Evolutionary conservation across 2,113 vertebrate species (phyloP), one percentile per base, ranked within the genome.

Genomic region (Ctenomys sociabilis): DNA sequence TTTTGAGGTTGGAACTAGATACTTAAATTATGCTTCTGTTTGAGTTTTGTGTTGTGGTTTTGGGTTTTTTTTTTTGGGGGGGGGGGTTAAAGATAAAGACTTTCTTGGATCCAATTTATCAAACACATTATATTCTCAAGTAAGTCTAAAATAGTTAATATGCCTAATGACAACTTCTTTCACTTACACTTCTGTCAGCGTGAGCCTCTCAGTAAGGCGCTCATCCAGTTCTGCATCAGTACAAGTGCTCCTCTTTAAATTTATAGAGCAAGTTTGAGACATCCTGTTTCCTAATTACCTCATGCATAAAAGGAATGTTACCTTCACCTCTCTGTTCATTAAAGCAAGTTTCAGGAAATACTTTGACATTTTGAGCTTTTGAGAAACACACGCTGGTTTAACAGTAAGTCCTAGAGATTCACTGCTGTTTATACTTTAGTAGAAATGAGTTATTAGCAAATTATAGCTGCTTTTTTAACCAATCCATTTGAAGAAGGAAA

Each of bases 241-340:
- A 52, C 94, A 93, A 97, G 95, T 9, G 21, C 78, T 94, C 93
- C 96, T 95, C 95, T 98, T 98, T 96, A 97, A 97, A 98, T 98
- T 97, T 95, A 97, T 95, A 91, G 49, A 97, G 97, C 89, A 82
- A 96, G 93, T 92, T 96, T 80, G 17, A 96, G 49, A 98, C 96
- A 98, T 98, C 98, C 98, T 98, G 97, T 98, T 98, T 98, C 98
- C 97, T 96, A 96, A 4, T 9, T 95, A 97, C 94, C 95, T 97
- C 94, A 95, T 95, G 89, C 93, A 85, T 7, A 6, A 92, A 95
- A 81, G 61, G 66, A 97, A 78, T 3, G 4, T 91, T 95, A 68
- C 95, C 97, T 97, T 98, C 96, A 95, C 96, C 98, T 97, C 95
- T 97, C 92, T 88, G 88, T 95, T 97, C 97, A 90, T 35, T 96